A percentile compares a stretch with the other conserved stretches of the same genome.
Evolutionary conservation across 1,140 invertebrate species (phyloP).

Genomic region (Neoseiulus cucumeris): DNA sequence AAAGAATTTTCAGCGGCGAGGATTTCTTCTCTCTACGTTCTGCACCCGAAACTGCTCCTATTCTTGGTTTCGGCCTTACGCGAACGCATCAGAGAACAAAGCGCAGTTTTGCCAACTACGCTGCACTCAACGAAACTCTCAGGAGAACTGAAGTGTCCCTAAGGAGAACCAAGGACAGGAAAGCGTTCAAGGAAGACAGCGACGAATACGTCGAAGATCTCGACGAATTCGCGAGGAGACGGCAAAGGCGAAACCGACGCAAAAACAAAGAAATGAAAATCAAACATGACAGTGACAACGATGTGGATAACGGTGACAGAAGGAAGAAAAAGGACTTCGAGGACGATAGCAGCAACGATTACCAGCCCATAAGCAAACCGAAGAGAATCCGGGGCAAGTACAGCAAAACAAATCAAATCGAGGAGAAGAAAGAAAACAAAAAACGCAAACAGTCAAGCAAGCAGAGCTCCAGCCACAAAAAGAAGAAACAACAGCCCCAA

Average conservation of each 20-base stretch:
- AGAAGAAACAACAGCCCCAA: no score
- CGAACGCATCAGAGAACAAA: background rate
- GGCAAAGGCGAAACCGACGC: background rate
- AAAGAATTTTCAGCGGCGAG: background rate
- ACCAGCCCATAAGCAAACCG: no score
- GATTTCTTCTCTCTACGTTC: background rate
- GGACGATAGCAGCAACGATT: no score
- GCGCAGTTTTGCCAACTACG: slow-evolving; percentile 4
- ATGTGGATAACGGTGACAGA: no score
- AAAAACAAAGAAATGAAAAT: background rate
- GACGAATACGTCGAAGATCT: background rate
- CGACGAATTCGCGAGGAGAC: background rate
- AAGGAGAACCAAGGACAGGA: background rate
- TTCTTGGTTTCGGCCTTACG: background rate
- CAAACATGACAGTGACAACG: background rate
- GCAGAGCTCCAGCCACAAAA: no score
- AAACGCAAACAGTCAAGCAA: no score
- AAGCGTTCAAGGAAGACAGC: slow-evolving; percentile 1
- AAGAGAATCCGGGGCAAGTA: no score
- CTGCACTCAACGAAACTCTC: slow-evolving; percentile 3
- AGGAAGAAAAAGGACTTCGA: no score
- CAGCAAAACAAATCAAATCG: no score
- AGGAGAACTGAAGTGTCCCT: background rate
- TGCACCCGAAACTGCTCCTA: background rate
- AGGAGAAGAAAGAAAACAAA: no score